Evolutionary conservation across 2,888 invertebrate species (phyloP), one percentile per base, ranked within the genome.

Genomic region (Hyalella azteca): DNA sequence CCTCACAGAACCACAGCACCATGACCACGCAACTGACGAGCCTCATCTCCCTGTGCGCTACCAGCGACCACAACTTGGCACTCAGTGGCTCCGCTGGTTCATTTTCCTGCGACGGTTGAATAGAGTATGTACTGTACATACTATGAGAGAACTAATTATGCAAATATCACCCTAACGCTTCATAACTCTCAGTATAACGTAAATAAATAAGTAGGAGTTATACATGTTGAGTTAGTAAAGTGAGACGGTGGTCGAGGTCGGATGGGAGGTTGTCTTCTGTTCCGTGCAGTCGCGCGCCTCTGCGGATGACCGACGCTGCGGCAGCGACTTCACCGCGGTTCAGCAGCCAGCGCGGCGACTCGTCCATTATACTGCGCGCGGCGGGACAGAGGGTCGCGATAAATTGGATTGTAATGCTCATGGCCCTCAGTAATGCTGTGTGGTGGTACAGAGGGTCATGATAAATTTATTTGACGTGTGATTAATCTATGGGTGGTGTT

Each of bases 341-440:
- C 13, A 75, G 45, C 13, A 75, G 45, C 75, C 75, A 75, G 5
- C 36, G 75, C n/a, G 45, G 75, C 3, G 41, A 75, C 29, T 75
- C 75, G 29, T 75, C 75, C 26, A 75, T 48, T 19, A 66, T 29
- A 36, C 66, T 36, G 36, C 45, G 15, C n/a, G n/a, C n/a, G n/a
- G n/a, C n/a, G n/a, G n/a, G n/a, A n/a, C n/a, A n/a, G n/a, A n/a
- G n/a, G n/a, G n/a, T n/a, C n/a, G n/a, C n/a, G n/a, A n/a, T n/a
- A n/a, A n/a, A n/a, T n/a, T n/a, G n/a, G n/a, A n/a, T n/a, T n/a
- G n/a, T n/a, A n/a, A n/a, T n/a, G n/a, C n/a, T n/a, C n/a, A n/a
- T n/a, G n/a, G n/a, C n/a, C n/a, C n/a, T n/a, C n/a, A n/a, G n/a
- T n/a, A n/a, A n/a, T n/a, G n/a, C n/a, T n/a, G n/a, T n/a, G n/a